Evolutionary conservation across 2,797 vertebrate genomes (phyloP), one percentile per base, ranked within the genome.

Genomic region (Caiman crocodilus): DNA sequence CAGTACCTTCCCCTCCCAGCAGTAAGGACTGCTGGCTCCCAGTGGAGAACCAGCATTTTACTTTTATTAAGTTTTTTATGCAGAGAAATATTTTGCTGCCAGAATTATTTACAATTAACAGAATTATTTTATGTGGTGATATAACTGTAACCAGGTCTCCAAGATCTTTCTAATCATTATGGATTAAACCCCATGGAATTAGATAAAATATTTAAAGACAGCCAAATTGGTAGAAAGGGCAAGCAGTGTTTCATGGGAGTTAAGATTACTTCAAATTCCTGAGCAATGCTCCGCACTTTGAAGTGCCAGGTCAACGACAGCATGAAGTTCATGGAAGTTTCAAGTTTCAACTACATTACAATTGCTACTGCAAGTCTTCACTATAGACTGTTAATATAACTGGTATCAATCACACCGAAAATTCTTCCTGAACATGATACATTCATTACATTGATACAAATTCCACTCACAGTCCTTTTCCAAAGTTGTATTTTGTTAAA

Each of bases 41-140:
- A 42, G 9, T 42, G 42, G 42, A 42, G 42, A 42, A 42, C 42
- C 42, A 42, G 42, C 42, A 42, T 42, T 42, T 42, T 42, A 42
- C 9, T 42, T 42, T 42, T 28, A 60, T 35, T 23, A 18, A 42
- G 58, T 35, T 28, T 9, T 73, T n/a, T 25, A 55, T 73, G 18
- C 58, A 61, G 26, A 84, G 74, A 80, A 89, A 89, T 35, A 28
- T 63, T 8, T 83, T 0, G 55, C 28, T 61, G 81, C 84, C 86
- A 92, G 82, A 42, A 42, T 42, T 15, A 61, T 79, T 79, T 25
- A 79, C 92, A 87, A 94, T 20, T 32, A 32, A 17, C 55, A 85
- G n/a, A 58, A 88, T 30, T 5, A 0, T 56, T 2, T 4, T 13
- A 57, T 18, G 79, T 67, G 42, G 26, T 2, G 0, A n/a, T 64